These are phyloP conservation scores for Morinoia aosen DNA, from an alignment of 2,888 invertebrate genomes.

Conservation along the genomic window DNA sequence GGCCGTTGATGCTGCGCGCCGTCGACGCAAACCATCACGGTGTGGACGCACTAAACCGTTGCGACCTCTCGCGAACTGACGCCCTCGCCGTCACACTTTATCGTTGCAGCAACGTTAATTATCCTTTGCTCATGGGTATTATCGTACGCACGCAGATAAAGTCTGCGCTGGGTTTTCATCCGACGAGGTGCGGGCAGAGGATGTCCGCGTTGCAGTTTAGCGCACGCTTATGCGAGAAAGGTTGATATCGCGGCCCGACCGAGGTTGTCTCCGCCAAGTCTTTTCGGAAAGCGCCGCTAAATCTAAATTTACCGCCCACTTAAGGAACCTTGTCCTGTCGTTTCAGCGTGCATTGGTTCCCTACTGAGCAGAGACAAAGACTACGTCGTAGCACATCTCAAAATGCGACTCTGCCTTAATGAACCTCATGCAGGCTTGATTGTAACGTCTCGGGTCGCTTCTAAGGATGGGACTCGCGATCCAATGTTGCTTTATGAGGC, in stretches of 20 bases:
- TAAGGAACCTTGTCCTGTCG: slow-evolving; percentile 38
- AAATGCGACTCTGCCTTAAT: slow-evolving; percentile 42
- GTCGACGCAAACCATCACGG: background rate
- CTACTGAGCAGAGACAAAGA: slow-evolving; percentile 47
- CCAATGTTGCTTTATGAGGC: background rate
- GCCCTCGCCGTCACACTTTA: slow-evolving; percentile 12
- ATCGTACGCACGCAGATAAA: slow-evolving; percentile 4
- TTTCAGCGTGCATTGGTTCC: slow-evolving; percentile 28
- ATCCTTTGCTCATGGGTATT: slow-evolving; percentile 5
- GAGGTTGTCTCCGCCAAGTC: background rate
- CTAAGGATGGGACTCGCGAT: background rate
- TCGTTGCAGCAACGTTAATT: slow-evolving; percentile 9
- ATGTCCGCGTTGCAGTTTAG: background rate
- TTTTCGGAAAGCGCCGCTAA: slow-evolving; percentile 8
- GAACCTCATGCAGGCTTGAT: slow-evolving; percentile 18
- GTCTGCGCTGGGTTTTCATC: background rate
- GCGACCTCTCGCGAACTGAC: slow-evolving; percentile 12
- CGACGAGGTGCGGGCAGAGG: background rate
- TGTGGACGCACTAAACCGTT: slow-evolving; percentile 17
- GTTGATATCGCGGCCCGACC: background rate
- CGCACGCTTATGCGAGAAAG: background rate
- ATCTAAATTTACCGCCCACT: slow-evolving; percentile 44
- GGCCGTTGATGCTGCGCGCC: background rate
- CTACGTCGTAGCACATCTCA: background rate
- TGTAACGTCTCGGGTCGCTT: slow-evolving; percentile 1